Conservation (phyloP, 2,113 vertebrate genomes). For the Vidua chalybeata region DNA sequence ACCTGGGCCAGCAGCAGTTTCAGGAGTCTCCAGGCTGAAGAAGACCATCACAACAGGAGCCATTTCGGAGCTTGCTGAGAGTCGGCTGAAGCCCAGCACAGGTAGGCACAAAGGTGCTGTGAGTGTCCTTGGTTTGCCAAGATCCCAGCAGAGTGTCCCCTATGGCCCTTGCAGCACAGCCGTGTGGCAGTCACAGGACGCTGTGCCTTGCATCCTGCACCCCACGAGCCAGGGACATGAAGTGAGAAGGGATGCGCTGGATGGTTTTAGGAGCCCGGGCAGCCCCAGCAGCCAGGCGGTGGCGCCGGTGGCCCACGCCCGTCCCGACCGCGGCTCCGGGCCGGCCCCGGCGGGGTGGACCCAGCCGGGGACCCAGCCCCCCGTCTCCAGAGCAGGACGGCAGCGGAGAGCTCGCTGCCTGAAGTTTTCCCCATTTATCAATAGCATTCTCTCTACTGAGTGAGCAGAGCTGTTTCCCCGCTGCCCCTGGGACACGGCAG, state of each 20-base stretch:
- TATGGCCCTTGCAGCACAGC: accelerated
- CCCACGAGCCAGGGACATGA: accelerated
- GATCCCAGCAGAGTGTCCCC: not conserved
- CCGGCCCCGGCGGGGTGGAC: not conserved
- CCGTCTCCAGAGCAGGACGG: accelerated
- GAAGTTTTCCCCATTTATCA: accelerated
- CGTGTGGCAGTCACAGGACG: accelerated
- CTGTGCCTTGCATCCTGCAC: not conserved
- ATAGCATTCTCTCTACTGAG: accelerated
- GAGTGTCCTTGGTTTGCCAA: not conserved
- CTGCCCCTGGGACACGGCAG: not conserved
- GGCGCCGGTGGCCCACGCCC: not conserved
- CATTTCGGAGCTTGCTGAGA: conserved; percentile 87
- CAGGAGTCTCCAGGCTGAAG: conserved; percentile 80
- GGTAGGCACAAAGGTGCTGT: conserved; percentile 64
- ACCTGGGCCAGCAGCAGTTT: conserved; percentile 67
- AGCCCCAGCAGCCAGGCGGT: not conserved
- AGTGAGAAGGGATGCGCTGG: not conserved
- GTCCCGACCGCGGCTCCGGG: not conserved
- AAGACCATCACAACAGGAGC: conserved; percentile 90
- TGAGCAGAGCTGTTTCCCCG: not conserved
- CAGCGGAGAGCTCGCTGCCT: not conserved
- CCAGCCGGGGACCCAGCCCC: not conserved
- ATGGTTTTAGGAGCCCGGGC: not conserved
- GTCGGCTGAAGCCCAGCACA: conserved; percentile 75